Base-by-base conservation (phyloP, 2,113 vertebrate species). In the Triplophysa rosa region DNA sequence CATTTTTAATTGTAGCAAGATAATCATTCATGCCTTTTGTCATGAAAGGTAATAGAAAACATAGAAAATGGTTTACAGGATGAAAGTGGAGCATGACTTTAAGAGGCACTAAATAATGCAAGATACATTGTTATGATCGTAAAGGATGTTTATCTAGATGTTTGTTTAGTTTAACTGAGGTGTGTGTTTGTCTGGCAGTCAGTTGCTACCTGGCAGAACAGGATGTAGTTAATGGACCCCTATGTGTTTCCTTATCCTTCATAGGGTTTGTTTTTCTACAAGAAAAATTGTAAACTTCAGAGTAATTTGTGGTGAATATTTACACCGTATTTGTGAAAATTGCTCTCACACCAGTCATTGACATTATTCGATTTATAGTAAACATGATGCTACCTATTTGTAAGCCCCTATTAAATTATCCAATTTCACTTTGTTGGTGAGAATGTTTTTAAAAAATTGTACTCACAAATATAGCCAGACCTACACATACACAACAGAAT, bases 211-310 rank as follows among this genome's bases (percentile, higher is more conserved):
- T 80, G 72, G 23, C 67, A 75, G 72, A 69, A 77, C 72, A 83
- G 66, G 82, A 80, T 83, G 82, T 37, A 67, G 16, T 77, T 62
- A 80, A 80, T 68, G 52, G 61, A 70, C 59, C 54, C 58, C 54
- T 63, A 29, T 80, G 77, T 75, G 45, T 67, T 47, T 61, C 58
- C 49, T 76, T 68, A 75, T 56, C 45, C 65, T 62, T 45, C 17
- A 79, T 52, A 70, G 47, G 61, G 69, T 52, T 45, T 61, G 19
- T 62, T 66, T 77, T 77, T 66, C 40, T 64, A 21, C 42, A 26
- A 49, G 49, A 21, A 72, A 52, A n/a, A 24, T 29, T 10, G n/a
- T 58, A 58, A 52, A 52, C 49, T 21, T 58, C 16, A 58, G 1
- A n/a, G 16, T 21, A 58, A 58, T 52, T 5, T 52, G 3, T 52